A percentile compares a stretch with the other conserved stretches of the same genome.
These are phyloP conservation scores for Eidolon helvum DNA, from an alignment of 2,113 vertebrate species.

Conservation along the genomic window DNA sequence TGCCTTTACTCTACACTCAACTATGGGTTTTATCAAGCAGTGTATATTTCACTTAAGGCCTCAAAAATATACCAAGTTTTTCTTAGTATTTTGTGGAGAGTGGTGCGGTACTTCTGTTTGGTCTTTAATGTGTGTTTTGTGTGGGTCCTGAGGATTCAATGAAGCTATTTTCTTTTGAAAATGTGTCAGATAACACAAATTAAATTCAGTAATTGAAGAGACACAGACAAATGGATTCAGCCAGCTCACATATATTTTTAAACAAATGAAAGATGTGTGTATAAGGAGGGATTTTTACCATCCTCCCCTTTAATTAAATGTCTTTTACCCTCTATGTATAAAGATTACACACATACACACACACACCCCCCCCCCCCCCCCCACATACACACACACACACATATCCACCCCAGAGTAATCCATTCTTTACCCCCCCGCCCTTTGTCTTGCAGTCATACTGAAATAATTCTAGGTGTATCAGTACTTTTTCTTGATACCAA, in stretches of 20 bases:
- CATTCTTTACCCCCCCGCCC: background rate
- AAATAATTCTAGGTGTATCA: background rate
- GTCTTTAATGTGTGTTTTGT: background rate
- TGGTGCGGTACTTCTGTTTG: constrained; percentile 24
- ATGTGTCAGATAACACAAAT: constrained; percentile 44
- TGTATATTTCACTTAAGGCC: constrained; percentile 43
- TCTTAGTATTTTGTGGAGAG: constrained; percentile 31
- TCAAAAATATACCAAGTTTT: constrained; percentile 46
- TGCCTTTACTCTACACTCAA: background rate
- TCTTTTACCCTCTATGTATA: constrained; percentile 2
- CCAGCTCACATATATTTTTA: constrained; percentile 39
- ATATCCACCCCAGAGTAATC: background rate
- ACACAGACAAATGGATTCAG: constrained; percentile 18
- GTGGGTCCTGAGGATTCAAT: background rate
- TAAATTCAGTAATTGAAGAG: constrained; percentile 55
- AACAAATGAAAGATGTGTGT: background rate
- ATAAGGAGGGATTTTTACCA: background rate
- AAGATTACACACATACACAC: background rate
- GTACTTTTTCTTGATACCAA: background rate
- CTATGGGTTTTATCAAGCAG: constrained; percentile 44
- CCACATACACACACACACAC: background rate
- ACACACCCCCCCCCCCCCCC: no score
- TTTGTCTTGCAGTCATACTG: background rate
- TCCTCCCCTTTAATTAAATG: background rate
- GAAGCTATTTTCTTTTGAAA: constrained; percentile 60